phyloP scores from a whole-genome alignment of 2,888 invertebrate genomes.

The Conchocele bisecta region DNA sequence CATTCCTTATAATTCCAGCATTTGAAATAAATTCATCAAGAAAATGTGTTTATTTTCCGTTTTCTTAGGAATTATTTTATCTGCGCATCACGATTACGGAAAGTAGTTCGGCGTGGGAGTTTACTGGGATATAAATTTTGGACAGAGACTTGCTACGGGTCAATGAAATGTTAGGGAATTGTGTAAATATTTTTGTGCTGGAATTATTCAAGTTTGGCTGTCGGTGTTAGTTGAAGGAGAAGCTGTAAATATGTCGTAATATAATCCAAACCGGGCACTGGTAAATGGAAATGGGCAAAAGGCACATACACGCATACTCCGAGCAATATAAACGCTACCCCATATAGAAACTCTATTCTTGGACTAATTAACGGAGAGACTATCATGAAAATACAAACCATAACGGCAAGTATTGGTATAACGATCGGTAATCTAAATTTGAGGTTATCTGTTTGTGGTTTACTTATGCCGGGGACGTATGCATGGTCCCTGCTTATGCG shows the following conservation, averaged over 20 bases:
- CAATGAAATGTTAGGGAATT: no score
- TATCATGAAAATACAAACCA: conserved; percentile 47
- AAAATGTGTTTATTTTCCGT: no score
- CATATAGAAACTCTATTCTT: conserved; percentile 52
- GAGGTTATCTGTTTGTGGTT: neutral
- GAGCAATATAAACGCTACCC: conserved; percentile 23
- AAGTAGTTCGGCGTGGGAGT: no score
- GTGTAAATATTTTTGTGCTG: no score
- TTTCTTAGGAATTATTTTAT: no score
- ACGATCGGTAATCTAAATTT: conserved; percentile 37
- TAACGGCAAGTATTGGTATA: conserved; percentile 27
- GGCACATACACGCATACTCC: conserved; percentile 50
- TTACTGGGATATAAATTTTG: no score
- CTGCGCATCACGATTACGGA: no score
- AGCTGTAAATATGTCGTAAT: conserved; percentile 28
- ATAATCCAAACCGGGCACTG: conserved; percentile 22
- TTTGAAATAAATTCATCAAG: no score
- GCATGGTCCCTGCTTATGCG: neutral
- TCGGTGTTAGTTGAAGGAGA: conserved; percentile 26
- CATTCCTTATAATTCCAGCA: no score
- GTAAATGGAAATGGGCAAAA: conserved; percentile 42
- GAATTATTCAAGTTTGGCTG: conserved; percentile 11
- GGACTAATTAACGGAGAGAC: conserved; percentile 51
- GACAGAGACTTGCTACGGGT: no score
- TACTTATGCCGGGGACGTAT: no score